phyloP scores from a whole-genome alignment of 2,797 vertebrate species.

The Sebastes nivosus region DNA sequence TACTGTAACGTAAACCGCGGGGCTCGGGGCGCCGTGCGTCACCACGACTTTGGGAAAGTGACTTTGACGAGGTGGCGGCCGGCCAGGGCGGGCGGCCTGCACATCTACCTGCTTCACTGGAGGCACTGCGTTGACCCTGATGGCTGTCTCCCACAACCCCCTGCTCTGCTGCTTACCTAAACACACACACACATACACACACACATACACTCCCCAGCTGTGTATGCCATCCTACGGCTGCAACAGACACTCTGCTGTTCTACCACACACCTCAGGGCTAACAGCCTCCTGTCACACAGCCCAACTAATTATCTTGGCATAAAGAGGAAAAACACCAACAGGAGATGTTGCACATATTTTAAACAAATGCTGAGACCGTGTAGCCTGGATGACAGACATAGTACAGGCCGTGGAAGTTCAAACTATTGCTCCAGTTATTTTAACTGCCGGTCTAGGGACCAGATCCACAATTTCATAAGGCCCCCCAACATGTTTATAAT shows the following conservation, averaged over 20 bases:
- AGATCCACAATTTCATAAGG: background rate
- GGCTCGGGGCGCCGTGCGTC: constrained; percentile 70
- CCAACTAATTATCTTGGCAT: constrained; percentile 67
- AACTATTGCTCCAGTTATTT: constrained; percentile 4
- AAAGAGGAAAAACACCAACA: constrained; percentile 55
- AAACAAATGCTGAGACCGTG: constrained; percentile 43
- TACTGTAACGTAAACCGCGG: constrained; percentile 76
- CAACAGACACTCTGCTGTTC: constrained; percentile 61
- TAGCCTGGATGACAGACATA: constrained; percentile 27
- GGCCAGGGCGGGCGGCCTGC: constrained; percentile 61
- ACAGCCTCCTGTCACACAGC: constrained; percentile 51
- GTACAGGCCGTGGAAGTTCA: background rate
- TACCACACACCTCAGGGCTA: constrained; percentile 47
- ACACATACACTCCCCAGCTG: constrained; percentile 46
- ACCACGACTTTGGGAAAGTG: constrained; percentile 73
- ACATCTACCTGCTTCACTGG: constrained; percentile 67
- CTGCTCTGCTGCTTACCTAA: constrained; percentile 52
- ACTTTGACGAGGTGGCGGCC: constrained; percentile 78
- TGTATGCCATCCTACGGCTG: constrained; percentile 36
- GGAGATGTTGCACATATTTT: constrained; percentile 47
- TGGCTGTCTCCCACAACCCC: constrained; percentile 65
- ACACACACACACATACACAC: constrained; percentile 45
- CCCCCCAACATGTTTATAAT: background rate
- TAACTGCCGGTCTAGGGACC: background rate
- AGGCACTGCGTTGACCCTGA: constrained; percentile 58